Evolutionary conservation across 2,888 invertebrate species (phyloP), one percentile per base, ranked within the genome.

Genomic region (Tromatobia lineatoria): DNA sequence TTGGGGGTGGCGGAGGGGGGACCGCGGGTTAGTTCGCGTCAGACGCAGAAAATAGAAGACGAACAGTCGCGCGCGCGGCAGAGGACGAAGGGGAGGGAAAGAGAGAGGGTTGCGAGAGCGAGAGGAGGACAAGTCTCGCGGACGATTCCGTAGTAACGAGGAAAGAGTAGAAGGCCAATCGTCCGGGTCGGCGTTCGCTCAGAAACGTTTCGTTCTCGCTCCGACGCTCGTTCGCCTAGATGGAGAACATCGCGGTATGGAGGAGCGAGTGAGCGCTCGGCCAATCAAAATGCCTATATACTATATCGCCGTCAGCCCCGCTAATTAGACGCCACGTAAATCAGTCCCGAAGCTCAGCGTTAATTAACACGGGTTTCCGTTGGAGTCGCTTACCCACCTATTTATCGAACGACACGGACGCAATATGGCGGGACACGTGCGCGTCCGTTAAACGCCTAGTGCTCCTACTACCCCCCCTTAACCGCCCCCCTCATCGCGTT

Each of bases 301-400:
- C 91, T 91, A 86, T 92, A 92, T 92, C 92, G 92, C 91, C 92
- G 92, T 92, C 93, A 93, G 92, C 90, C 90, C 88, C 90, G 92
- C 93, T 93, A 93, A 93, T 93, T 93, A 93, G 93, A 93, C 93
- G 93, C 93, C 92, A 93, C 93, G 93, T 93, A 93, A 93, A 93
- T 93, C 93, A 93, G 93, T 92, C 92, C 91, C 93, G 92, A 92
- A 93, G 93, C 92, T 93, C 92, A 92, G 91, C 92, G 93, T 93
- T 93, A 93, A 93, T 93, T 93, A 93, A 93, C 93, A 92, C 92
- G 92, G 90, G 92, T 91, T 92, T 92, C 91, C 90, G 91, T 90
- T 90, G 90, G 90, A 91, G 90, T 91, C 91, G 91, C 91, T 91
- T 91, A 90, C 90, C 90, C 88, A 88, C 91, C 91, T 92, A 92